Evolutionary conservation across 35 echinoderm and acorn worm species (phyloP), one percentile per base, ranked within the genome.

Genomic region (Anneissia japonica): DNA sequence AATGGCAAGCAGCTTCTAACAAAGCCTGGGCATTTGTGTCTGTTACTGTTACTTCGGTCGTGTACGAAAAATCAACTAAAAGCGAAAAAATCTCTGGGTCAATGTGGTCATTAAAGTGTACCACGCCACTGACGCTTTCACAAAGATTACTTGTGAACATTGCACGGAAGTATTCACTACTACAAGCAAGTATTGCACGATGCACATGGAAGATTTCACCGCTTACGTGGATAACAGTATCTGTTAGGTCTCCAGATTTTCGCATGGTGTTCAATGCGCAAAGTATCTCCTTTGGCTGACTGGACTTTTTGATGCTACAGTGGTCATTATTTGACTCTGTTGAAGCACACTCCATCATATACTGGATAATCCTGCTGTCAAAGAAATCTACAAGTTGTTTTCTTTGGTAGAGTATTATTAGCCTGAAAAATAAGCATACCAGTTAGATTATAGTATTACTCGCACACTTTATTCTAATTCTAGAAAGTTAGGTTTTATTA

Each of bases 51-150:
- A 93, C 40, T 36, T 39, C 84, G 16, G 92, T 89, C 0, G 92
- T 93, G 83, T 93, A 93, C 11, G 92, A 83, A 77, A 84, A 93
- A 21, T 93, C 92, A 9, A 93, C 73, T 14, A 93, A 85, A 16
- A 85, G 76, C 23, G 78, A 75, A 35, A 93, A 30, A 55, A 90
- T 82, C 0, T 79, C 3, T 19, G 87, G 74, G 76, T 82, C 74
- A 23, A 93, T 83, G 11, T 64, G 51, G 30, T 88, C 74, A 10
- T 90, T 38, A 30, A 93, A 39, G 23, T 46, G 74, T 33, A 93
- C 87, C 10, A 79, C 35, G 16, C 92, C 92, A 45, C 90, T 80
- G 34, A 64, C 77, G 36, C 82, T 93, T 79, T 93, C 92, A 13
- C 56, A 72, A 74, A 93, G 85, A 37, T 93, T 73, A 34, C 83